A percentile compares a stretch with the other conserved stretches of the same genome.
phyloP scores from a whole-genome alignment of 1,140 invertebrate genomes.

The Heliothis virescens region DNA sequence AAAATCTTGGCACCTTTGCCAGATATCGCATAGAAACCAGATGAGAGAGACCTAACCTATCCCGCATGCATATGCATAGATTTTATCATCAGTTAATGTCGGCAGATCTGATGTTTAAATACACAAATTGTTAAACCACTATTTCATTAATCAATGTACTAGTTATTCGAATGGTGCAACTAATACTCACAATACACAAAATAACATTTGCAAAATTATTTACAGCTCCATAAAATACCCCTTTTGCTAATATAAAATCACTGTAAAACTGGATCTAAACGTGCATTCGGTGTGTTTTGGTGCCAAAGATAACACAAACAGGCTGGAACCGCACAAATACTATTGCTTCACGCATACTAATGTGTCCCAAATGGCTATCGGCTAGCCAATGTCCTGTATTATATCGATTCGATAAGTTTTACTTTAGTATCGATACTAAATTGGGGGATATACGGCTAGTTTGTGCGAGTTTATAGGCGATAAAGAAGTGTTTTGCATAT shows the following conservation, averaged over 20 bases:
- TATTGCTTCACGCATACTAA: slow-evolving; percentile 43
- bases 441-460: slow-evolving; percentile 8
- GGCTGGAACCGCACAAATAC: slow-evolving; percentile 37
- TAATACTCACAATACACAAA: not conserved
- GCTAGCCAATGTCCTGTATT: slow-evolving; percentile 19
- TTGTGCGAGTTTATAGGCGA: slow-evolving; percentile 12
- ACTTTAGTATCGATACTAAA: slow-evolving; percentile 26
- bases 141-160: too few species aligned
- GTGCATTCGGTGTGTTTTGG: slow-evolving; percentile 23
- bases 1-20: slow-evolving; percentile 9
- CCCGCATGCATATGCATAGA: slow-evolving; percentile 17
- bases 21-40: not conserved
- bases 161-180: too few species aligned
- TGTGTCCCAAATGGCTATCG: slow-evolving; percentile 25
- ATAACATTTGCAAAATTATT: not conserved
- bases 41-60: not conserved
- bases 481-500: slow-evolving; percentile 25
- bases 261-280: slow-evolving; percentile 24
- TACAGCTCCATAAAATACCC: slow-evolving; percentile 8
- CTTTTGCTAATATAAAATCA: slow-evolving; percentile 28
- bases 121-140: not conserved
- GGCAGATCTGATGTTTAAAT: slow-evolving; percentile 9
- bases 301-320: slow-evolving; percentile 41
- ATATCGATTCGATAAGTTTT: slow-evolving; percentile 37
- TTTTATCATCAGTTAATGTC: slow-evolving; percentile 14